Conservation (phyloP, 2,797 vertebrate species). For the Scleropages formosus region DNA sequence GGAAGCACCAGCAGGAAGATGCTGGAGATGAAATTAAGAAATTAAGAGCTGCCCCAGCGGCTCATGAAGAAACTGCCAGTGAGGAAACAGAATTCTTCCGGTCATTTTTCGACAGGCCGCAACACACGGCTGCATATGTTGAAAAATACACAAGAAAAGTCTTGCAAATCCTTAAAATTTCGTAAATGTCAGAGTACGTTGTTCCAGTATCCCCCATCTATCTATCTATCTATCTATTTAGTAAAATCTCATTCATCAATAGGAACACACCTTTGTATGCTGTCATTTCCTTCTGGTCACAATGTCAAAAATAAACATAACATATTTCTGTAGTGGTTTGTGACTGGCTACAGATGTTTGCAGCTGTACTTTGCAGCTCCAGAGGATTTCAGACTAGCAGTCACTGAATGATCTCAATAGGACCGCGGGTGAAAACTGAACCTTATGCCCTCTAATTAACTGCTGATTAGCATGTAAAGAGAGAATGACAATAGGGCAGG, state of each 20-base stretch:
- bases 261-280: too few relatives aligned
- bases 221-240: too few relatives aligned
- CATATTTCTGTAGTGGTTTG: too few relatives aligned
- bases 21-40: background rate
- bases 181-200: too few relatives aligned
- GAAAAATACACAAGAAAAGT: background rate
- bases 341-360: too few relatives aligned
- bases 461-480: constrained; percentile 55
- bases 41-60: background rate
- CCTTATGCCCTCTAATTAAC: constrained; percentile 55
- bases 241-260: too few relatives aligned
- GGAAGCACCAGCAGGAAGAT: background rate
- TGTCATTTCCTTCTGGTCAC: background rate
- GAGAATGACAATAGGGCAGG: constrained; percentile 41
- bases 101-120: too few relatives aligned
- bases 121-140: background rate
- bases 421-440: constrained; percentile 27
- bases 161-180: background rate
- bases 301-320: background rate
- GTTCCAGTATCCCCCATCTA: too few relatives aligned
- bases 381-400: too few relatives aligned
- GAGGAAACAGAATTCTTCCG: too few relatives aligned
- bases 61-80: too few relatives aligned
- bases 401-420: background rate
- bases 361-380: background rate